Conservation (phyloP, 1,140 invertebrate genomes). For the Saxidomus purpurata region DNA sequence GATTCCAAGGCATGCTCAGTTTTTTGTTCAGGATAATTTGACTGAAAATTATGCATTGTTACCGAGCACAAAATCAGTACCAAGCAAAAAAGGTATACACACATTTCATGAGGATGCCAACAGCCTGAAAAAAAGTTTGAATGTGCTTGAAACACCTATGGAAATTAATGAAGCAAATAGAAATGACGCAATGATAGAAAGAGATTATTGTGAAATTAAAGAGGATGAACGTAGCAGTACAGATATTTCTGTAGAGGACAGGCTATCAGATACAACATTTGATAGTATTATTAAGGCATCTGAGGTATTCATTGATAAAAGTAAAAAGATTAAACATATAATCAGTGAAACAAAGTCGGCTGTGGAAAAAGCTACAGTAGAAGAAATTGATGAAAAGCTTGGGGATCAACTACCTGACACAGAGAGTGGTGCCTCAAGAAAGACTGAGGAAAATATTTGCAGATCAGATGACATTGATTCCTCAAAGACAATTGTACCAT, state of each 20-base stretch:
- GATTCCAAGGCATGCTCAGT: slow-evolving; percentile 42
- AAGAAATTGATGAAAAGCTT: not conserved
- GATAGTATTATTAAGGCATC: slow-evolving; percentile 22
- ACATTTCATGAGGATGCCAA: not conserved
- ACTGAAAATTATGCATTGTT: not conserved
- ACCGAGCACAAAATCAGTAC: not conserved
- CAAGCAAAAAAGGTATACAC: not conserved
- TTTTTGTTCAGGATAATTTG: not conserved
- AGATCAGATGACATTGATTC: not conserved
- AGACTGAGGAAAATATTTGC: not conserved
- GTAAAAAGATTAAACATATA: slow-evolving; percentile 8
- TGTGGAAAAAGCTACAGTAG: not conserved
- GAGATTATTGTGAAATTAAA: not conserved
- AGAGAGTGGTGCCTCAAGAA: too few relatives aligned
- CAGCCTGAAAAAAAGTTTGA: too few relatives aligned
- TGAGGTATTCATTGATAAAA: slow-evolving; percentile 6
- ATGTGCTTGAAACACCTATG: not conserved
- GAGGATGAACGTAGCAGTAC: too few relatives aligned
- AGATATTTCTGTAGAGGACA: not conserved
- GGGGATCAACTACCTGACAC: not conserved
- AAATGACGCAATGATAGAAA: not conserved
- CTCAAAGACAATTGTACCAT: not conserved
- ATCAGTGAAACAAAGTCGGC: slow-evolving; percentile 1
- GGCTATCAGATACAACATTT: not conserved
- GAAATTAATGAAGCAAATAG: not conserved